Conservation (phyloP, 1,140 invertebrate species). For the Heliconius eleuchia region DNA sequence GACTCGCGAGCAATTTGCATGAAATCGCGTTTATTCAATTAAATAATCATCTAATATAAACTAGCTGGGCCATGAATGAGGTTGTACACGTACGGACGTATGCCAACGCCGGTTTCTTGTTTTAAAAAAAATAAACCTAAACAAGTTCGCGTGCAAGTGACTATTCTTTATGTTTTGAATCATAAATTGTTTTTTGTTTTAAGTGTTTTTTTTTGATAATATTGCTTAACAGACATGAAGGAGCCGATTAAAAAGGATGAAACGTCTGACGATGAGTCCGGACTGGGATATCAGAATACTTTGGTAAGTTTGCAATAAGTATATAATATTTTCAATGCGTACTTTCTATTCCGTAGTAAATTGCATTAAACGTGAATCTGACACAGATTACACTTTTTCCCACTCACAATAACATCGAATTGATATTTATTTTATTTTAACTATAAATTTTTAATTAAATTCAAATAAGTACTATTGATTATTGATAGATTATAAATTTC, state of each 20-base stretch:
- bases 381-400: conserved; percentile 2
- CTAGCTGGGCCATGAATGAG: conserved; percentile 48
- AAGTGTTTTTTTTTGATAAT: conserved; percentile 34
- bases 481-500: background rate
- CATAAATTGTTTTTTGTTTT: conserved; percentile 33
- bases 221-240: conserved; percentile 57
- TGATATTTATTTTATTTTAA: background rate
- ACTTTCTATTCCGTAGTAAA: conserved; percentile 70
- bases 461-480: background rate
- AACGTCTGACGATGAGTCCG: conserved; percentile 83
- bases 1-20: conserved; percentile 65
- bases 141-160: conserved; percentile 47
- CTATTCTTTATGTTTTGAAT: conserved; percentile 53
- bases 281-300: conserved; percentile 89
- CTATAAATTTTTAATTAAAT: background rate
- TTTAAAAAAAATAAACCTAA: conserved; percentile 42
- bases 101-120: conserved; percentile 41
- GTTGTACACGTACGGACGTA: conserved; percentile 52
- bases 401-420: background rate
- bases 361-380: conserved; percentile 20
- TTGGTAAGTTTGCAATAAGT: conserved; percentile 84
- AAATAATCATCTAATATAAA: conserved; percentile 61
- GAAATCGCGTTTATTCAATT: conserved; percentile 76
- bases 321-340: conserved; percentile 32
- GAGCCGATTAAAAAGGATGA: conserved; percentile 65